Evolutionary conservation across 2,113 vertebrate genomes (phyloP).

Genomic region (Plotosus lineatus): DNA sequence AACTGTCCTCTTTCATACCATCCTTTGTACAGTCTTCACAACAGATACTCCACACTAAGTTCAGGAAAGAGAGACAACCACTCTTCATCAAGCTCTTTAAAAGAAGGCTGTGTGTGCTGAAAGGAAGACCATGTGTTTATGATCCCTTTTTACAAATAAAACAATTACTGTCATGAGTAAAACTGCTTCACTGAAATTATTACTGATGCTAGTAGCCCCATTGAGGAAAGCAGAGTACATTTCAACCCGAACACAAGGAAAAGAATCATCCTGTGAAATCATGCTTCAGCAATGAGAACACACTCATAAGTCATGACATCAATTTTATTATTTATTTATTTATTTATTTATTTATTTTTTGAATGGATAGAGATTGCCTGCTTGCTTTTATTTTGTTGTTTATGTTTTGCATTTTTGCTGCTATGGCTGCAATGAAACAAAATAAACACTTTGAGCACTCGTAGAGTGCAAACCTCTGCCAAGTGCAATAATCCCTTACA

Average conservation of each 20-base stretch:
- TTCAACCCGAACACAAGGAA: slow-evolving; percentile 13
- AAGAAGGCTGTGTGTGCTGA: not conserved
- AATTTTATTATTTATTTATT: slow-evolving; percentile 17
- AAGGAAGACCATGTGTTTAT: not conserved
- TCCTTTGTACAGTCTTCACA: slow-evolving; percentile 5
- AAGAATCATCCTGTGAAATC: slow-evolving; percentile 1
- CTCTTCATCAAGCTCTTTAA: slow-evolving; percentile 22
- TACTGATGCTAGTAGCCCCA: slow-evolving; percentile 13
- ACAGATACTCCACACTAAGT: not conserved
- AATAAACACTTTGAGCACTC: slow-evolving; percentile 17
- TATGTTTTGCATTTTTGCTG: slow-evolving; percentile 19
- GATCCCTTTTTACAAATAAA: slow-evolving; percentile 27
- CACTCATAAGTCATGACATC: not conserved
- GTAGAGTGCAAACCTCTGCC: not conserved
- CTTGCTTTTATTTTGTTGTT: not conserved
- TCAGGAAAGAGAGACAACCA: slow-evolving; percentile 14
- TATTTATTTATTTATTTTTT: not conserved
- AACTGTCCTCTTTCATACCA: not conserved
- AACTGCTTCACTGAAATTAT: slow-evolving; percentile 33
- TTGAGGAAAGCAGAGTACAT: slow-evolving; percentile 27
- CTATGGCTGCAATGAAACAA: not conserved
- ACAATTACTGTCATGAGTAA: slow-evolving; percentile 29
- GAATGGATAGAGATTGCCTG: not conserved
- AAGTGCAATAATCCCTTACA: no score
- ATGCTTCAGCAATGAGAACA: not conserved